Evolutionary conservation across 1,140 invertebrate species (phyloP).

Genomic region (Hyles euphorbiae): DNA sequence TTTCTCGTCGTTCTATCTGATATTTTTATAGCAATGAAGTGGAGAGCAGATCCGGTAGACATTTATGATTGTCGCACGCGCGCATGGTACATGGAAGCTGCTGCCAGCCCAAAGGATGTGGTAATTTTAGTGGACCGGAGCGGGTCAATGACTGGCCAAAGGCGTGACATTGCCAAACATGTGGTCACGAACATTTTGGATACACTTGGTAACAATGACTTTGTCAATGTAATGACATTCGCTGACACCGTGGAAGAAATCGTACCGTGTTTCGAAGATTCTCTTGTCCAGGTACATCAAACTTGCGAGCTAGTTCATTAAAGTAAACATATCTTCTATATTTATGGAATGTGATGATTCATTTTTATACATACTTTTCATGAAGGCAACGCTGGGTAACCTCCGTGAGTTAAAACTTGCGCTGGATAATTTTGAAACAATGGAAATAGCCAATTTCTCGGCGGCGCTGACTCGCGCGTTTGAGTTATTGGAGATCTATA

Average conservation of each 20-base stretch:
- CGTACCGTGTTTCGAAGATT: constrained; percentile 91
- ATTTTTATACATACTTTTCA: not conserved
- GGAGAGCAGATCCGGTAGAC: constrained; percentile 84
- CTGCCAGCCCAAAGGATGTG: constrained; percentile 97
- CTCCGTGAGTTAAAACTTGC: constrained; percentile 88
- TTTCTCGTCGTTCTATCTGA: no score
- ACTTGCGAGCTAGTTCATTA: no score
- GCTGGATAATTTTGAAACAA: constrained; percentile 86
- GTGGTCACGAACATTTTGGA: constrained; percentile 97
- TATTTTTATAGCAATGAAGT: constrained; percentile 76
- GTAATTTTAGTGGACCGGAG: constrained; percentile 96
- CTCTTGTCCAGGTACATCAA: constrained; percentile 84
- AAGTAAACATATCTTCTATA: no score
- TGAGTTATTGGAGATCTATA: constrained; percentile 83
- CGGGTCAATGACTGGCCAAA: constrained; percentile 97
- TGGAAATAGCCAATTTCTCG: constrained; percentile 96
- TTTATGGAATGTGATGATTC: not conserved
- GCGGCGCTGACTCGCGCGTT: constrained; percentile 93
- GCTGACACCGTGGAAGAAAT: constrained; percentile 85
- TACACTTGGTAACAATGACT: constrained; percentile 98
- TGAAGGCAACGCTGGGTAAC: constrained; percentile 91
- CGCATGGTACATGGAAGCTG: constrained; percentile 97
- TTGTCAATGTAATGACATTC: constrained; percentile 96
- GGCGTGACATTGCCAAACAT: constrained; percentile 94
- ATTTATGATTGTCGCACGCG: constrained; percentile 92